phyloP scores from a whole-genome alignment of 2,113 vertebrate species.

The Cyprinodon brontotheroides region DNA sequence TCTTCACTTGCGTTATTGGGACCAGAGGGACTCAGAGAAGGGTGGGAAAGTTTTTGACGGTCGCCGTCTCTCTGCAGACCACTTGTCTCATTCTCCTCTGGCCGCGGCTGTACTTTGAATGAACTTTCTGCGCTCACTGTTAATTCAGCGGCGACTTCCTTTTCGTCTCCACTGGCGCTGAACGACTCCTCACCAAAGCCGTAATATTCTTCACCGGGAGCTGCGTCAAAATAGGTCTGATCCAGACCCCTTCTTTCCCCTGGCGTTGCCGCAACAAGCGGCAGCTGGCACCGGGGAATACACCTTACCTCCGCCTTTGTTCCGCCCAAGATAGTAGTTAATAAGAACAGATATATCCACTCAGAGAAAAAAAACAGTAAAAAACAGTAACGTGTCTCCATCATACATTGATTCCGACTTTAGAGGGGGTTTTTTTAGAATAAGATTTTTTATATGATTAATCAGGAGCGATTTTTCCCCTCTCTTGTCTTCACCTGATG shows the following conservation, averaged over 20 bases:
- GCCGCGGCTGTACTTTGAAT: slow-evolving; percentile 31
- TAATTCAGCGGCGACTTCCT: slow-evolving; percentile 35
- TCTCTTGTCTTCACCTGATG: slow-evolving; percentile 54
- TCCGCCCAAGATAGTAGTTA: slow-evolving; percentile 68
- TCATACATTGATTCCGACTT: slow-evolving; percentile 57
- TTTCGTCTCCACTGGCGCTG: slow-evolving; percentile 2
- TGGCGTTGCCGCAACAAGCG: slow-evolving; percentile 30
- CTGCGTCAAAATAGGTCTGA: slow-evolving; percentile 44
- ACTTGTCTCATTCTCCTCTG: slow-evolving; percentile 15
- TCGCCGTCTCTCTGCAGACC: slow-evolving; percentile 27
- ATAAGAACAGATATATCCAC: slow-evolving; percentile 66
- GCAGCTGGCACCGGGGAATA: slow-evolving; percentile 72
- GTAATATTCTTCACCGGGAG: slow-evolving; percentile 38
- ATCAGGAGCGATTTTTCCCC: slow-evolving; percentile 15
- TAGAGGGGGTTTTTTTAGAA: slow-evolving; percentile 29
- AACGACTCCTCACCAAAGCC: slow-evolving; percentile 43
- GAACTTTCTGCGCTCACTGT: slow-evolving; percentile 63
- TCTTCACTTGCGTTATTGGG: background rate
- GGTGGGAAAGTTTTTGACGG: slow-evolving; percentile 56
- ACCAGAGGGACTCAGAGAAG: background rate
- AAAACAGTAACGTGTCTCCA: slow-evolving; percentile 67
- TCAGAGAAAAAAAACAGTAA: slow-evolving; percentile 47
- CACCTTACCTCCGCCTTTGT: slow-evolving; percentile 77
- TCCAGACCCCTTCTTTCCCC: slow-evolving; percentile 47
- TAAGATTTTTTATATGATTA: slow-evolving; percentile 32